Percentiles rank a stretch among this genome's conserved stretches.
Conservation (phyloP, 2,888 invertebrate species). For the Nebria brevicollis region DNA sequence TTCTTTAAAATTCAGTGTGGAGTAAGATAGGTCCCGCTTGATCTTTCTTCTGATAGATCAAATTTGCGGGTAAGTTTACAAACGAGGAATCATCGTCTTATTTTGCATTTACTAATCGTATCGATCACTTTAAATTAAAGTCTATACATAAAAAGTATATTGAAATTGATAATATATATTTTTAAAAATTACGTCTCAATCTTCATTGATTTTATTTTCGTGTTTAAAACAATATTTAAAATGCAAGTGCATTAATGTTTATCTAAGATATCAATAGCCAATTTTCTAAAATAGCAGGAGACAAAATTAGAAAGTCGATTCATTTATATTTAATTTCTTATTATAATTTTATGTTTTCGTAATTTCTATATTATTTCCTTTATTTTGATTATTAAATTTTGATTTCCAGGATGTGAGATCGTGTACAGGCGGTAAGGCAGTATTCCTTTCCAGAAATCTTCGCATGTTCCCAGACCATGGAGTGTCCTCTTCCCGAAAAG, state of each 20-base stretch:
- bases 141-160: too few relatives aligned
- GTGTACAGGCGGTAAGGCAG: slow-evolving; percentile 63
- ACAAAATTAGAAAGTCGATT: background rate
- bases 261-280: background rate
- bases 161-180: too few relatives aligned
- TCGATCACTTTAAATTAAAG: too few relatives aligned
- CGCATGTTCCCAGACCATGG: slow-evolving; percentile 63
- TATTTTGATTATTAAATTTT: slow-evolving; percentile 24
- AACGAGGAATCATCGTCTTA: too few relatives aligned
- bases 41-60: too few relatives aligned
- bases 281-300: background rate
- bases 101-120: too few relatives aligned
- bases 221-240: too few relatives aligned
- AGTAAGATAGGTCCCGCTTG: too few relatives aligned
- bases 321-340: slow-evolving; percentile 6
- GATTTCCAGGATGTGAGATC: slow-evolving; percentile 46
- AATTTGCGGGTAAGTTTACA: too few relatives aligned
- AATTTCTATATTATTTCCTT: slow-evolving; percentile 17
- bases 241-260: background rate
- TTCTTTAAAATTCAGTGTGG: too few relatives aligned
- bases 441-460: slow-evolving; percentile 72
- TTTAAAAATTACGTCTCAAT: too few relatives aligned
- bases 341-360: slow-evolving; percentile 7
- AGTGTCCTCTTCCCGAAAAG: slow-evolving; percentile 51
- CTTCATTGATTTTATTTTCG: too few relatives aligned